phyloP scores from a whole-genome alignment of 2,113 vertebrate genomes.

The Dicerorhinus sumatrensis region DNA sequence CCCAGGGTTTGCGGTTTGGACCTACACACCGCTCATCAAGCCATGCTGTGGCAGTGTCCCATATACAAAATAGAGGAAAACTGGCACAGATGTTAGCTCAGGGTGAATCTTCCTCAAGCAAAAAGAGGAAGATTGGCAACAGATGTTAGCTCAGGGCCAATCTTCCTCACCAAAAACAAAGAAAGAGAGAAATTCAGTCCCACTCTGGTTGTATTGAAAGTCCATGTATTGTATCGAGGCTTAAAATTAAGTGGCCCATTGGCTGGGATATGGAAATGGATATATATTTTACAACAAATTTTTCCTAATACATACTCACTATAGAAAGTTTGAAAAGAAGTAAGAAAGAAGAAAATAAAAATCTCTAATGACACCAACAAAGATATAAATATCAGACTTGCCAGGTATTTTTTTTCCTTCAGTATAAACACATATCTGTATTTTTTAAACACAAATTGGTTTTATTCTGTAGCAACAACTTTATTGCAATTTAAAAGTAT shows the following conservation, averaged over 20 bases:
- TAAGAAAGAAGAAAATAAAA: neutral
- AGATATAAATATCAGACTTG: neutral
- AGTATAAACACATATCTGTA: neutral
- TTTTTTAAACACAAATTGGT: conserved; percentile 32
- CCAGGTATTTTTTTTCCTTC: neutral
- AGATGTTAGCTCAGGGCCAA: too few species aligned
- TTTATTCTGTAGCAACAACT: conserved; percentile 5
- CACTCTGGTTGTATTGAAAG: neutral
- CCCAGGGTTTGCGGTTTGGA: too few species aligned
- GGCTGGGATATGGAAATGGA: neutral
- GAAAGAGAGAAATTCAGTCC: conserved; percentile 47
- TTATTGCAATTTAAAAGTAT: conserved; percentile 24
- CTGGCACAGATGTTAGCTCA: too few species aligned
- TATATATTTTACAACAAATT: neutral
- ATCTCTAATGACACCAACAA: neutral
- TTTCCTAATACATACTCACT: conserved; percentile 25
- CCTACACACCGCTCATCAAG: too few species aligned
- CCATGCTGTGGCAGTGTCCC: too few species aligned
- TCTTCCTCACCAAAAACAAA: too few species aligned
- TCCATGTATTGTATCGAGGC: neutral
- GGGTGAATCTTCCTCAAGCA: too few species aligned
- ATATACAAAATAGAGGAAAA: too few species aligned
- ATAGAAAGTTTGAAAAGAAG: neutral
- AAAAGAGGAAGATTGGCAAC: too few species aligned
- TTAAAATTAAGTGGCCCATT: conserved; percentile 27